Evolutionary conservation across 1,140 invertebrate genomes (phyloP).

Genomic region (Drosophila parvula): DNA sequence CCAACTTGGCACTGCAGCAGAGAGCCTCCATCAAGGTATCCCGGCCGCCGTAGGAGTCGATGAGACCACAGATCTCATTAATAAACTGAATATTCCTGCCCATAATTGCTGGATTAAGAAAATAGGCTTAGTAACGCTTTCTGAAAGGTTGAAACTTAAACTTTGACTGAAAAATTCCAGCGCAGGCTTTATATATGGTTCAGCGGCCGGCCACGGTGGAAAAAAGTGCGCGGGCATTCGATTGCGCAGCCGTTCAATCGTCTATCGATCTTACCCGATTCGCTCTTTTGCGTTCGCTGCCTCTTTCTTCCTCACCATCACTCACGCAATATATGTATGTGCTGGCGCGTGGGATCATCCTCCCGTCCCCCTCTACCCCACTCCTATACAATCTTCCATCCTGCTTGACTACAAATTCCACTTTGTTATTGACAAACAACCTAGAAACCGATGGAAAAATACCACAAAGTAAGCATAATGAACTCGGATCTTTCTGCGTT

Average conservation of each 20-base stretch:
- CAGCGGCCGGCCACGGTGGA: background rate
- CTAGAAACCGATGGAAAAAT: conserved; percentile 28
- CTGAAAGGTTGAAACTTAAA: background rate
- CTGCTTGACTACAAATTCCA: background rate
- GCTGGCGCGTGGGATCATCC: background rate
- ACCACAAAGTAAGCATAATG: conserved; percentile 11
- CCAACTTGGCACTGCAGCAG: conserved; percentile 87
- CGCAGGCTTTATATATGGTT: background rate
- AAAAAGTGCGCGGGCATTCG: background rate
- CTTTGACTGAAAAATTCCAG: background rate
- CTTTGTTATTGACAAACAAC: conserved; percentile 42
- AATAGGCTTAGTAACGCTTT: background rate
- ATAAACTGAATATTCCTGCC: conserved; percentile 51
- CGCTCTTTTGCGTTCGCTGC: conserved; percentile 3
- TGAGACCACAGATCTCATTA: conserved; percentile 84
- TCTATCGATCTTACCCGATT: conserved; percentile 26
- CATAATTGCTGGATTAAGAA: conserved; percentile 16
- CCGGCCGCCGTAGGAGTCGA: conserved; percentile 85
- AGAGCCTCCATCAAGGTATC: conserved; percentile 87
- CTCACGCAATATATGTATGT: too few species aligned
- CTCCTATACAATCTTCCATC: background rate
- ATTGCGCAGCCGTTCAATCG: background rate
- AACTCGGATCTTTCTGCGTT: background rate
- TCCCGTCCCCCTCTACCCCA: background rate
- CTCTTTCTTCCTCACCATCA: too few species aligned